phyloP scores from a whole-genome alignment of 2,113 vertebrate species.

The Neogobius melanostomus region DNA sequence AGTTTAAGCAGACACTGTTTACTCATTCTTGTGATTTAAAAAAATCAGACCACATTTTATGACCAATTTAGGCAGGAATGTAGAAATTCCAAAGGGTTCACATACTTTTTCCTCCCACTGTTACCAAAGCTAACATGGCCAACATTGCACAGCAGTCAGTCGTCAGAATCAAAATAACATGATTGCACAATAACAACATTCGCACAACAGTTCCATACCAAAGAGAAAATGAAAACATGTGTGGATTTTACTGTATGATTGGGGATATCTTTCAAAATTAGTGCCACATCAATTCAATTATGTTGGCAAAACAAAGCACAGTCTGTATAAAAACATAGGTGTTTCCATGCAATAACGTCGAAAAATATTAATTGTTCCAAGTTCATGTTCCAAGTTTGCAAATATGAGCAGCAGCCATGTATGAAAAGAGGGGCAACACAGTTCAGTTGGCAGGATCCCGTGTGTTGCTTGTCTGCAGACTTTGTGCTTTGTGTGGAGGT shows the following conservation, averaged over 20 bases:
- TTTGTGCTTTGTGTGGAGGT: slow-evolving; percentile 25
- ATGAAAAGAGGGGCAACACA: background rate
- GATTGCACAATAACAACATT: background rate
- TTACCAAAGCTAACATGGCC: background rate
- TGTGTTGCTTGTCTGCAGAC: background rate
- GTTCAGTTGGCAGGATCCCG: background rate
- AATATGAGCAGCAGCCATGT: background rate
- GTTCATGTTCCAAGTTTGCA: background rate
- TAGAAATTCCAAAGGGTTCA: too few relatives aligned
- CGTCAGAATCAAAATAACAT: background rate
- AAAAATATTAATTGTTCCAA: background rate
- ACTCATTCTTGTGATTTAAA: too few relatives aligned
- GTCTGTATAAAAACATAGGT: too few relatives aligned
- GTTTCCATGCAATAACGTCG: too few relatives aligned
- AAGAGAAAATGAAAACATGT: background rate
- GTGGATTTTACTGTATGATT: too few relatives aligned
- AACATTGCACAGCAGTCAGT: background rate
- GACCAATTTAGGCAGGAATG: too few relatives aligned
- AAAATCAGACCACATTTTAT: too few relatives aligned
- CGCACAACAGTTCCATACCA: background rate
- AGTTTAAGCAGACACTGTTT: too few relatives aligned
- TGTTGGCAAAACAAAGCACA: too few relatives aligned
- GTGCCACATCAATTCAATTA: too few relatives aligned
- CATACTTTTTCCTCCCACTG: too few relatives aligned
- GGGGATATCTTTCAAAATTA: too few relatives aligned